phyloP scores from a whole-genome alignment of 92 coral and sea anemone genomes.

The Phenganax marumi region DNA sequence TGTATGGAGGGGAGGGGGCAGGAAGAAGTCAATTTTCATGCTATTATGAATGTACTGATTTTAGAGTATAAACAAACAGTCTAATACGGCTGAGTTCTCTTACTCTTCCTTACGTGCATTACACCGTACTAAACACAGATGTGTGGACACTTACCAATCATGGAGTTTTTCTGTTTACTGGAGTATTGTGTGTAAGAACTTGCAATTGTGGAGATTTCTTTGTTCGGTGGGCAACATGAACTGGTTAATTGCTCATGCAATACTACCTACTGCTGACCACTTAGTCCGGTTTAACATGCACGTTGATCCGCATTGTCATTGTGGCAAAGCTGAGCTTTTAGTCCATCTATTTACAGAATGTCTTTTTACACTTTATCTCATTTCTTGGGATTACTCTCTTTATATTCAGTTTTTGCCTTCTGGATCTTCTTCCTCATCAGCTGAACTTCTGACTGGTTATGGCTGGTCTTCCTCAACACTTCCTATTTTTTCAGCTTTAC shows the following conservation, averaged over 20 bases:
- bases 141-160: not conserved
- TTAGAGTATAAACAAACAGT: too few relatives aligned
- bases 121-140: not conserved
- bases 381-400: not conserved
- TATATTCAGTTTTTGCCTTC: not conserved
- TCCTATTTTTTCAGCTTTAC: not conserved
- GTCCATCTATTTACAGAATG: slow-evolving; percentile 19
- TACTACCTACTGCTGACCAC: not conserved
- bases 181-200: not conserved
- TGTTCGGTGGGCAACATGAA: not conserved
- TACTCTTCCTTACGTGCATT: too few relatives aligned
- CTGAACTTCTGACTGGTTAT: not conserved
- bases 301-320: slow-evolving; percentile 1
- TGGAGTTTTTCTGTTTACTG: not conserved
- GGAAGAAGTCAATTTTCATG: too few relatives aligned
- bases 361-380: not conserved
- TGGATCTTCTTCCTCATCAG: not conserved
- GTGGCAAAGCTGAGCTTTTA: not conserved
- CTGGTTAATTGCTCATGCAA: slow-evolving; percentile 14
- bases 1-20: too few relatives aligned
- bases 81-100: not conserved
- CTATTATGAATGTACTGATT: too few relatives aligned
- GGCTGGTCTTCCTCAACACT: not conserved
- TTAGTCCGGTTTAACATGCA: not conserved
- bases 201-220: not conserved